Conservation (phyloP, 2,797 vertebrate genomes). For the Acanthurus leucopareius region DNA sequence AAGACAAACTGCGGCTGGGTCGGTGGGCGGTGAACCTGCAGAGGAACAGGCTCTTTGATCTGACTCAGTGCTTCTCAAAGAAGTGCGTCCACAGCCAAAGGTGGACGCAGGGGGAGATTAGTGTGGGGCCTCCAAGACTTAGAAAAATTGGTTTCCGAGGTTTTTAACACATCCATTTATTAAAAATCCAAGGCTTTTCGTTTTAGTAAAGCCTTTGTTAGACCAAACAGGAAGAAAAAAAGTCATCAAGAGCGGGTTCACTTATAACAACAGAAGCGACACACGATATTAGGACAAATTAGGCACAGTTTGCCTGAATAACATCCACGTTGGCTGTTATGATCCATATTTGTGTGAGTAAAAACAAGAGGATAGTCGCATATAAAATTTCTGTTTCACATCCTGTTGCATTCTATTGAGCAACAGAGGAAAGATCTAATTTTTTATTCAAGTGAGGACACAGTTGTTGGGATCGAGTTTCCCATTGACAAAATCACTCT, state of each 20-base stretch:
- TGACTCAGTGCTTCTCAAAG: constrained; percentile 60
- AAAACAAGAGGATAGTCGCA: background rate
- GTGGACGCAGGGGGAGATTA: constrained; percentile 26
- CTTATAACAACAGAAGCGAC: background rate
- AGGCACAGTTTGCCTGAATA: background rate
- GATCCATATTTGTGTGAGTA: background rate
- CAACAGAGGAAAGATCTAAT: too few relatives aligned
- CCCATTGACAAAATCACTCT: background rate
- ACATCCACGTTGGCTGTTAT: background rate
- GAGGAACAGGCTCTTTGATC: constrained; percentile 62
- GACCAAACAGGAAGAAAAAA: background rate
- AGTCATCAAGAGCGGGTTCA: background rate
- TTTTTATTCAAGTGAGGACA: background rate
- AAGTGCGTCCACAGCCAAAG: constrained; percentile 33
- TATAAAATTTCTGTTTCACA: too few relatives aligned
- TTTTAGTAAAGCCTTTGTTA: background rate
- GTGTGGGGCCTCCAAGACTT: constrained; percentile 6
- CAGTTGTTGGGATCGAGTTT: background rate
- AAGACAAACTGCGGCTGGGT: constrained; percentile 64
- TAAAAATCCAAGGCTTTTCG: background rate
- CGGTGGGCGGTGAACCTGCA: constrained; percentile 59
- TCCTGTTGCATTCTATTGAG: too few relatives aligned
- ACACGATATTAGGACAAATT: background rate
- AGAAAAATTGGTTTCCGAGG: background rate
- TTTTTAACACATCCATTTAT: constrained; percentile 9